Evolutionary conservation across 2,888 invertebrate species (phyloP).

Genomic region (Oxycera nigricornis): DNA sequence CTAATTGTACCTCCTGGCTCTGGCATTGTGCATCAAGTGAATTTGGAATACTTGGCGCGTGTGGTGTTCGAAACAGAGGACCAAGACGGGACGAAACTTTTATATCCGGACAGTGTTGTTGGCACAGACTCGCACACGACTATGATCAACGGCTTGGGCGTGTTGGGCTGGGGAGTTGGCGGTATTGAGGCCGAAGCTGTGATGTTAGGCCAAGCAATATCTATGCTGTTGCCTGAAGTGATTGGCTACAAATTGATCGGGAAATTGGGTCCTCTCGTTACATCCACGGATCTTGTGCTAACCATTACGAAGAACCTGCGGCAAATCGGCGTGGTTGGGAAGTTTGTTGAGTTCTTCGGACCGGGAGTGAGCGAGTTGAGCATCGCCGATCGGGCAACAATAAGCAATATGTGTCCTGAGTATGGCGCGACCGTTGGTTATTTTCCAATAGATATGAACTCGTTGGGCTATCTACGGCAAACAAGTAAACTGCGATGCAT

Average conservation of each 20-base stretch:
- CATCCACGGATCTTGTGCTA: constrained; percentile 95
- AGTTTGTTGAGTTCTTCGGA: constrained; percentile 99
- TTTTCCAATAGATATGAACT: constrained; percentile 88
- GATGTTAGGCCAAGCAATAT: constrained; percentile 97
- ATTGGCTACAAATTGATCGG: constrained; percentile 93
- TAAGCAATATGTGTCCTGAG: constrained; percentile 98
- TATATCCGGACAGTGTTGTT: constrained; percentile 91
- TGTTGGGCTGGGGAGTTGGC: constrained; percentile 96
- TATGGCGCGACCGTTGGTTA: constrained; percentile 97
- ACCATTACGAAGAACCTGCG: constrained; percentile 96
- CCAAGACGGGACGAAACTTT: constrained; percentile 58
- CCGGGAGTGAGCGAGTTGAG: constrained; percentile 89
- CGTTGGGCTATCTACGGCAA: constrained; percentile 83
- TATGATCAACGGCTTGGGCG: constrained; percentile 97
- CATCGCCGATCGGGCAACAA: constrained; percentile 96
- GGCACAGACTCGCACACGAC: constrained; percentile 99
- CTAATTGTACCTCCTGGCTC: constrained; percentile 97
- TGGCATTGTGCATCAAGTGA: constrained; percentile 98
- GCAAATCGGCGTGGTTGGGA: constrained; percentile 94
- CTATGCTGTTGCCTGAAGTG: constrained; percentile 95
- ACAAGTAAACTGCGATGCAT: constrained; percentile 68
- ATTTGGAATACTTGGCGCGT: constrained; percentile 90
- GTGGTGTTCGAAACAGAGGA: constrained; percentile 81
- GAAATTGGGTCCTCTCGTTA: constrained; percentile 79
- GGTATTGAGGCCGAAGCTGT: constrained; percentile 99